Evolutionary conservation across 2,888 invertebrate species (phyloP), one percentile per base, ranked within the genome.

Genomic region (Drosophila phalerata): DNA sequence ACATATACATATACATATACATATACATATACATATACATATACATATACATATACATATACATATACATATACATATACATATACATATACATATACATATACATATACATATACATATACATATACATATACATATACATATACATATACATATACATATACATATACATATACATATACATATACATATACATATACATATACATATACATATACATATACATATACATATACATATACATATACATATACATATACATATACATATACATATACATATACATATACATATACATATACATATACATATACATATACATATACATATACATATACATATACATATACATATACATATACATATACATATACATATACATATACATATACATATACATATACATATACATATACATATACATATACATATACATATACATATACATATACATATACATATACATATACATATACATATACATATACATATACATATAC

Each of bases 81-180:
- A 49, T 49, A 32, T 17, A 49, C 32, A 48, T 48, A 15, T 30
- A 49, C 32, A 49, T 45, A 25, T n/a, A 45, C 25, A 45, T 45
- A 25, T n/a, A 45, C 25, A 45, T 45, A 25, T n/a, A 45, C 25
- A 45, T 45, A 25, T n/a, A 45, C 25, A 45, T 47, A 28, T n/a
- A 47, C 15, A 47, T 47, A 28, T n/a, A 47, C 28, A 47, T 47
- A 28, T n/a, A 47, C 28, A 47, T 28, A 28, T n/a, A 47, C 28
- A 47, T 47, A 28, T n/a, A 47, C 28, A 47, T 47, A 28, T n/a
- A 47, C 28, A 47, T 47, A 28, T n/a, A 47, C 28, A 47, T 47
- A 28, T n/a, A 47, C 28, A 47, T 47, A 28, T n/a, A 47, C 28
- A 47, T 47, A 28, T n/a, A 47, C 28, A 47, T 47, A 28, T n/a